Evolutionary conservation across 2,888 invertebrate species (phyloP), one percentile per base, ranked within the genome.

Genomic region (Dynastes tityus): DNA sequence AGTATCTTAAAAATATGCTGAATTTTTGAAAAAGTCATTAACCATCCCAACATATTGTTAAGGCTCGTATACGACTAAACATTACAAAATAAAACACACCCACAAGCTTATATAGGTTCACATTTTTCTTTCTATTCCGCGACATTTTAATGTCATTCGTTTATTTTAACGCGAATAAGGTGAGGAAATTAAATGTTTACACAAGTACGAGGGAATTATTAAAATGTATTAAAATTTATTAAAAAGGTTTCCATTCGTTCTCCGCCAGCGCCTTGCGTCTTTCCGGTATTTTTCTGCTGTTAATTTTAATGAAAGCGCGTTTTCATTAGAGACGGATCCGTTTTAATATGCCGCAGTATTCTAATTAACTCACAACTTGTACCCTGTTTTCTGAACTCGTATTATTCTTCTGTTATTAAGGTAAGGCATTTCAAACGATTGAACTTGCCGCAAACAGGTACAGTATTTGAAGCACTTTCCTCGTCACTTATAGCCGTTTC

Each of bases 281-380:
- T 73, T 40, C 58, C 40, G 32, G 58, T 58, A 73, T 73, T 73
- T 58, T 73, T 73, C 73, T 58, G 40, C 37, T 73, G 73, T 58
- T 73, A 73, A 40, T 73, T 73, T 73, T 58, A 58, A 58, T 58
- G 73, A 73, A 58, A 73, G 73, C 73, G 58, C 73, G 73, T 58
- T 73, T 58, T 73, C 73, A 73, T 73, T 58, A 73, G 37, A 73
- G 37, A 58, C 58, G 68, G 29, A 51, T 68, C 68, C 68, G 55
- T 58, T 73, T 71, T 73, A 73, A 55, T 73, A 73, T 40, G 40
- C 40, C 55, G 58, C 58, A 58, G 73, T 58, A 73, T 55, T 58
- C 73, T 73, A 73, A 73, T 73, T 73, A 73, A 58, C 73, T 73
- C 73, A 49, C 22, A 58, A 58, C 58, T 58, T 73, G 73, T 58